These are phyloP conservation scores for Stichodactyla mertensii DNA, from an alignment of 64 coral and sea anemone genomes.

Conservation along the genomic window DNA sequence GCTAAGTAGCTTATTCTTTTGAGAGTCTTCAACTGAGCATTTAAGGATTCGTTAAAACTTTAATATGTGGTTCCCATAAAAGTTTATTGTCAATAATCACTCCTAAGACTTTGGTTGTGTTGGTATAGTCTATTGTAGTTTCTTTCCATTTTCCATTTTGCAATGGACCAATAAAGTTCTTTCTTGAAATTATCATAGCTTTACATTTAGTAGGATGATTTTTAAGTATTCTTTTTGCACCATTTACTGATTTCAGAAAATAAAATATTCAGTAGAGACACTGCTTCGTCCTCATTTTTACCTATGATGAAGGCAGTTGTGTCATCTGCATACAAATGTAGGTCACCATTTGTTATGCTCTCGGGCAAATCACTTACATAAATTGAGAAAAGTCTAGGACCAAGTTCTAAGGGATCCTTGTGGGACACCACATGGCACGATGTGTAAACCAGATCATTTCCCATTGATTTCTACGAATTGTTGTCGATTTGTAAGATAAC, in stretches of 20 bases:
- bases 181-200: constrained; percentile 16
- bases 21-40: not conserved
- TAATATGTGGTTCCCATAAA: constrained; percentile 6
- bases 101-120: constrained; percentile 11
- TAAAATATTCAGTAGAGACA: no score
- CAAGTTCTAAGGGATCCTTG: constrained; percentile 59
- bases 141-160: not conserved
- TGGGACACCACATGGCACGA: constrained; percentile 34
- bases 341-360: not conserved
- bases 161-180: constrained; percentile 11
- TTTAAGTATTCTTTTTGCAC: constrained; percentile 19
- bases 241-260: constrained; percentile 18
- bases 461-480: constrained; percentile 18
- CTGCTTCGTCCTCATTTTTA: no score
- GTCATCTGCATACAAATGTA: constrained; percentile 43
- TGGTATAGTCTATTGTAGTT: not conserved
- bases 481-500: constrained; percentile 33
- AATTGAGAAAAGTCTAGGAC: constrained; percentile 58
- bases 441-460: not conserved
- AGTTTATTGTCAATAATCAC: not conserved
- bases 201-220: constrained; percentile 4
- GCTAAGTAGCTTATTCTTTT: not conserved
- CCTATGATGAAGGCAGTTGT: no score
- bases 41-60: not conserved
- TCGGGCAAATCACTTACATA: constrained; percentile 56